Evolutionary conservation across 2,797 vertebrate genomes (phyloP).

Genomic region (Antrozous pallidus): DNA sequence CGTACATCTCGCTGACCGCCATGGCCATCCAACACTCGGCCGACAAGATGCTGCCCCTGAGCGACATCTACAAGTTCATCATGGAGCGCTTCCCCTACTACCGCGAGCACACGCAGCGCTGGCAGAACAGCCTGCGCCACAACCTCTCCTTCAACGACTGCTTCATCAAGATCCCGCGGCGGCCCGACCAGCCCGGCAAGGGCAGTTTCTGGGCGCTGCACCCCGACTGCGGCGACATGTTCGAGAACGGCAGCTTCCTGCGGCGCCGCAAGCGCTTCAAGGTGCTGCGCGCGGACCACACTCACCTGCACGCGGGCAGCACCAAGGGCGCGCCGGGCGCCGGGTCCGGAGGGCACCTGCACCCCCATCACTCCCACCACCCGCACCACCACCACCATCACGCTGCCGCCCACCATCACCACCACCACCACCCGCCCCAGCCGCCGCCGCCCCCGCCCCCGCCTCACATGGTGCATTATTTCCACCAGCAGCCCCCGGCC

Average conservation of each 20-base stretch:
- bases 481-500: slow-evolving; percentile 84
- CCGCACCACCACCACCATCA: slow-evolving; percentile 85
- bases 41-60: slow-evolving; percentile 95
- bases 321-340: slow-evolving; percentile 76
- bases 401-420: slow-evolving; percentile 35
- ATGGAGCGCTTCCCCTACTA: slow-evolving; percentile 96
- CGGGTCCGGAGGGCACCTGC: slow-evolving; percentile 75
- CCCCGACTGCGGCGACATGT: slow-evolving; percentile 97
- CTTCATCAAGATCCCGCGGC: slow-evolving; percentile 94
- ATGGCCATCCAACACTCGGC: slow-evolving; percentile 95
- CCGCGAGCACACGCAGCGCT: slow-evolving; percentile 95
- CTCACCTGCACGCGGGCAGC: slow-evolving; percentile 75
- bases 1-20: slow-evolving; percentile 94
- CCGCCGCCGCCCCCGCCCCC: slow-evolving; percentile 64
- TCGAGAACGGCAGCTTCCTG: slow-evolving; percentile 95
- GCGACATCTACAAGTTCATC: slow-evolving; percentile 97
- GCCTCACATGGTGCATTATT: slow-evolving; percentile 92
- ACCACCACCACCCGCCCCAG: slow-evolving; percentile 14
- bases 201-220: slow-evolving; percentile 96
- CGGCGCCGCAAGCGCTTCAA: slow-evolving; percentile 95
- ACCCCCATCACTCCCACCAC: slow-evolving; percentile 88
- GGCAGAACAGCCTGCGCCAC: slow-evolving; percentile 95
- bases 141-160: slow-evolving; percentile 97
- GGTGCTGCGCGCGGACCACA: slow-evolving; percentile 81
- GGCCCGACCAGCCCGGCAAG: slow-evolving; percentile 94